These are phyloP conservation scores for Synanceia verrucosa DNA, from an alignment of 2,797 vertebrate species.

Conservation along the genomic window DNA sequence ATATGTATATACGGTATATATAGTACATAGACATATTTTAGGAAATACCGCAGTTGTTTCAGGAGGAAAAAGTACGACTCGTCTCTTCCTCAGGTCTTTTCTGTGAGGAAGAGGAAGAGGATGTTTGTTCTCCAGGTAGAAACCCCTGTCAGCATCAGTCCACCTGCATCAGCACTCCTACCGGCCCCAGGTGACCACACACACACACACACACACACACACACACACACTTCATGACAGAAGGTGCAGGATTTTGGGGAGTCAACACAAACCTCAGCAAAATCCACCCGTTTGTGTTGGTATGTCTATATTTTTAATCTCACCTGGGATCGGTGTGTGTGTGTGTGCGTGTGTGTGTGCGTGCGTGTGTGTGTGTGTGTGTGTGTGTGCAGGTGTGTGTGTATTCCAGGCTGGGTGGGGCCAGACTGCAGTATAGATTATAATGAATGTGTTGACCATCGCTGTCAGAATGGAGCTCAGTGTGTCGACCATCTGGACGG, in stretches of 20 bases:
- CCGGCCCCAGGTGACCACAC: constrained; percentile 87
- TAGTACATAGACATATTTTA: no score
- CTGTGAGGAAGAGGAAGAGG: constrained; percentile 87
- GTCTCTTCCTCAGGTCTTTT: constrained; percentile 82
- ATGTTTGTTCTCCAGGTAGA: constrained; percentile 84
- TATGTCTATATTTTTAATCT: no score
- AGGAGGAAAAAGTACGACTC: no score
- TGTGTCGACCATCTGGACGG: constrained; percentile 89
- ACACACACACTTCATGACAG: not conserved
- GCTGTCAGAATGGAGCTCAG: constrained; percentile 89
- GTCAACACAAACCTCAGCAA: constrained; percentile 26
- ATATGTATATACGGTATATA: no score
- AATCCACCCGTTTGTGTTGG: no score
- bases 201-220: constrained; percentile 13
- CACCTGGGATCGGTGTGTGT: no score
- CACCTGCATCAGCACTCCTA: constrained; percentile 85
- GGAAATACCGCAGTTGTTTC: no score
- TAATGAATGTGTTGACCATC: constrained; percentile 88
- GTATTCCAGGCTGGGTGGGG: constrained; percentile 87
- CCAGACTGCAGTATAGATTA: constrained; percentile 89
- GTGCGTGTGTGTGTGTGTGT: constrained; percentile 60
- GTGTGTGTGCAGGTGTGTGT: constrained; percentile 86
- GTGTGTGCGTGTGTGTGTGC: constrained; percentile 69
- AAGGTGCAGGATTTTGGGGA: no score
- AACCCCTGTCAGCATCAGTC: constrained; percentile 90